Conservation (phyloP, 2,113 vertebrate genomes). For the Meles meles region DNA sequence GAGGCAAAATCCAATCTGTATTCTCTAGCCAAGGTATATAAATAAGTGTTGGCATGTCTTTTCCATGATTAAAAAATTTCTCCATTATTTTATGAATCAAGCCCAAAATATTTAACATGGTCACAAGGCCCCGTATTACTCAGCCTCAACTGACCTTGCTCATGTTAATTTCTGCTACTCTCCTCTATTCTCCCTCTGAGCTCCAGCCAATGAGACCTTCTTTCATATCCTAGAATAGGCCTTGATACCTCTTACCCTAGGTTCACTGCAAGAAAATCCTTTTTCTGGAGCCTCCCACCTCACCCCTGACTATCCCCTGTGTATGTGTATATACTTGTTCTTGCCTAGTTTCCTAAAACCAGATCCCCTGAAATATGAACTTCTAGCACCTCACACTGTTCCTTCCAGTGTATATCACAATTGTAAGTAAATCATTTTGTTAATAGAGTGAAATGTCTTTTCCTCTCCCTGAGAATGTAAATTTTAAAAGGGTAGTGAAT, state of each 20-base stretch:
- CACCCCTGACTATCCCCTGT: background rate
- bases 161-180: background rate
- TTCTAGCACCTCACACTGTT: background rate
- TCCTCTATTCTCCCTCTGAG: background rate
- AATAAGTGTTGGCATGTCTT: background rate
- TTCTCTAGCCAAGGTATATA: background rate
- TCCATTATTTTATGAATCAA: background rate
- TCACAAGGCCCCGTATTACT: background rate
- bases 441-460: background rate
- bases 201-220: background rate
- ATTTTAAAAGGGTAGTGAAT: background rate
- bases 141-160: background rate
- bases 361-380: background rate
- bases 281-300: background rate
- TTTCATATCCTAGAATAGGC: background rate
- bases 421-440: background rate
- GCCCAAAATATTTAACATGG: background rate
- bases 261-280: background rate
- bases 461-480: background rate
- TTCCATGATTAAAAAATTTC: background rate
- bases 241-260: background rate
- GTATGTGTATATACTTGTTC: background rate
- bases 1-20: background rate
- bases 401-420: background rate
- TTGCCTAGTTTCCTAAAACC: background rate